phyloP scores from a whole-genome alignment of 1,140 invertebrate genomes.

The Cryptotermes secundus region DNA sequence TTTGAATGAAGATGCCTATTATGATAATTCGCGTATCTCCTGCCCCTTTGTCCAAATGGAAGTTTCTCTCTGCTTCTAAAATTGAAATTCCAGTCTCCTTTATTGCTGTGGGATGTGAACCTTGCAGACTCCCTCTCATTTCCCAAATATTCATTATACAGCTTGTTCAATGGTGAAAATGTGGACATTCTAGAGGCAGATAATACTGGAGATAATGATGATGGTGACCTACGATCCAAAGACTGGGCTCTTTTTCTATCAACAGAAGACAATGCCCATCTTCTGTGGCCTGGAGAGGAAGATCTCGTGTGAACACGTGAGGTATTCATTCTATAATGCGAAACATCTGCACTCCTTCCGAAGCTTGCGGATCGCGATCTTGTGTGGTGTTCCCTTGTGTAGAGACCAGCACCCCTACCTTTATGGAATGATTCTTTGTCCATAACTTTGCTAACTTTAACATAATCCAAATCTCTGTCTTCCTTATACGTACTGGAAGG shows the following conservation, averaged over 20 bases:
- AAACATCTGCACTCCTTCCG: neutral
- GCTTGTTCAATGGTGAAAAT: neutral
- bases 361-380: neutral
- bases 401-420: neutral
- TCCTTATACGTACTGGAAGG: neutral
- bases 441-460: neutral
- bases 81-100: neutral
- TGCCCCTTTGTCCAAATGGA: neutral
- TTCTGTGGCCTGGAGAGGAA: neutral
- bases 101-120: neutral
- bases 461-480: neutral
- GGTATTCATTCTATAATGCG: neutral
- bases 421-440: neutral
- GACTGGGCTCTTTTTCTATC: neutral
- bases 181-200: neutral
- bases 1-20: no score
- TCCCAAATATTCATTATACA: neutral
- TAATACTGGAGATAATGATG: neutral
- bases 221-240: neutral
- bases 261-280: neutral
- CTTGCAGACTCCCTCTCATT: neutral
- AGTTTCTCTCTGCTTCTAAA: neutral
- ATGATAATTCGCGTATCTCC: neutral
- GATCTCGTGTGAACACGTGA: neutral
- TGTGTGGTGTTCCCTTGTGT: neutral